Percentiles rank a stretch among this genome's conserved stretches.
phyloP scores from a whole-genome alignment of 2,888 invertebrate genomes.

The Subacronicta megacephala region DNA sequence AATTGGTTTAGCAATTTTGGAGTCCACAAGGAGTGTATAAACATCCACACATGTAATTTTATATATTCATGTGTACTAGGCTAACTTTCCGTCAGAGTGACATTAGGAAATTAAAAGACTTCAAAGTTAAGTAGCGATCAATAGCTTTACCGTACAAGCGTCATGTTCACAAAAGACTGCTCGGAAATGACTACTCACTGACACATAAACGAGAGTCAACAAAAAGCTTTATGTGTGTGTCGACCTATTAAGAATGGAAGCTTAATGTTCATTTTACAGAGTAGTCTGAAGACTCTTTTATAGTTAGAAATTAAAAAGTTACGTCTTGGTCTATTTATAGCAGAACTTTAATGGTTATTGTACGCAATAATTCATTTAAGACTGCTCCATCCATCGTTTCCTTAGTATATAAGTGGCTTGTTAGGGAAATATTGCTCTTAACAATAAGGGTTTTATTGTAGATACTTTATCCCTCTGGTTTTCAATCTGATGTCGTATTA shows the following conservation, averaged over 20 bases:
- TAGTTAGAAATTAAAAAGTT: slow-evolving; percentile 25
- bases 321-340: slow-evolving; percentile 1
- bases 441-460: not conserved
- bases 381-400: not conserved
- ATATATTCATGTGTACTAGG: too few relatives aligned
- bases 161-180: slow-evolving; percentile 25
- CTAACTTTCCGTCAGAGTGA: too few relatives aligned
- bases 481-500: too few relatives aligned
- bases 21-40: too few relatives aligned
- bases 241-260: slow-evolving; percentile 13
- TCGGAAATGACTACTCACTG: slow-evolving; percentile 9
- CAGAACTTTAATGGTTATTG: slow-evolving; percentile 11
- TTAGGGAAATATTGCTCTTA: slow-evolving; percentile 1
- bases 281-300: slow-evolving; percentile 15
- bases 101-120: too few relatives aligned
- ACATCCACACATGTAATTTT: too few relatives aligned
- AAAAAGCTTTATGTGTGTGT: slow-evolving; percentile 14
- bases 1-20: too few relatives aligned
- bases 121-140: slow-evolving; percentile 4
- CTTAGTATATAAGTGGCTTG: not conserved
- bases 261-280: slow-evolving; percentile 18
- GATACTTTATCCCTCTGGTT: too few relatives aligned
- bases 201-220: slow-evolving; percentile 9
- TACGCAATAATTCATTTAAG: slow-evolving; percentile 1
- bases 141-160: slow-evolving; percentile 3